Conservation (phyloP, 92 coral and sea anemone genomes). For the Siderastrea radians region DNA sequence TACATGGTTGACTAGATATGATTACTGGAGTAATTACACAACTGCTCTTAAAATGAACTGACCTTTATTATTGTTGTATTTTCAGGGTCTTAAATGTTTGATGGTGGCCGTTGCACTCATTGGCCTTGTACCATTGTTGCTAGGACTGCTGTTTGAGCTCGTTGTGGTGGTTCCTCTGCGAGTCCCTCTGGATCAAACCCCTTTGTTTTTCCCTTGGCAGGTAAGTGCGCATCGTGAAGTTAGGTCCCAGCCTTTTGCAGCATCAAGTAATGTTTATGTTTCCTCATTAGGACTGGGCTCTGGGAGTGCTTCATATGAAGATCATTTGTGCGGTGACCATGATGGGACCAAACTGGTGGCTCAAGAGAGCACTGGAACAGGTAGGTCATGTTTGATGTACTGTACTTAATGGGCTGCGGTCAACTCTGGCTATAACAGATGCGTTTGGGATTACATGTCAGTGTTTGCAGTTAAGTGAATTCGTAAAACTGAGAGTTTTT, state of each 20-base stretch:
- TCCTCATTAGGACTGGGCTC: conserved; percentile 91
- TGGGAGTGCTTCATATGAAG: conserved; percentile 98
- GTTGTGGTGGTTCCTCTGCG: conserved; percentile 98
- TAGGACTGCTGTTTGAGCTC: conserved; percentile 96
- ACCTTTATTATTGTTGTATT: neutral
- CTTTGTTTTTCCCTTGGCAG: conserved; percentile 99
- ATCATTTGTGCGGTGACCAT: conserved; percentile 99
- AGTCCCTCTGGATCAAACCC: conserved; percentile 98
- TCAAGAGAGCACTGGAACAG: conserved; percentile 93
- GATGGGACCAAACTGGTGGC: conserved; percentile 99
- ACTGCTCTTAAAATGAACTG: neutral
- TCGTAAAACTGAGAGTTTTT: no score
- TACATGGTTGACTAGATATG: no score
- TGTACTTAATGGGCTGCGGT: no score
- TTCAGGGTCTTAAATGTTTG: conserved; percentile 87
- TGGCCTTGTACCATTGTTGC: conserved; percentile 92
- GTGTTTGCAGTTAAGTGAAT: no score
- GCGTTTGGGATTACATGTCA: no score
- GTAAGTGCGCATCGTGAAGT: conserved; percentile 39
- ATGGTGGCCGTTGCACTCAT: conserved; percentile 86
- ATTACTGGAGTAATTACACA: neutral
- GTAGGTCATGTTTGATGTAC: conserved; percentile 34
- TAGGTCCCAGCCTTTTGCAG: neutral
- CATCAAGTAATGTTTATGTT: neutral
- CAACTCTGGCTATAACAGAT: no score